A percentile compares a stretch with the other conserved stretches of the same genome.
phyloP scores from a whole-genome alignment of 2,888 invertebrate species.

The Conops quadrifasciatus region DNA sequence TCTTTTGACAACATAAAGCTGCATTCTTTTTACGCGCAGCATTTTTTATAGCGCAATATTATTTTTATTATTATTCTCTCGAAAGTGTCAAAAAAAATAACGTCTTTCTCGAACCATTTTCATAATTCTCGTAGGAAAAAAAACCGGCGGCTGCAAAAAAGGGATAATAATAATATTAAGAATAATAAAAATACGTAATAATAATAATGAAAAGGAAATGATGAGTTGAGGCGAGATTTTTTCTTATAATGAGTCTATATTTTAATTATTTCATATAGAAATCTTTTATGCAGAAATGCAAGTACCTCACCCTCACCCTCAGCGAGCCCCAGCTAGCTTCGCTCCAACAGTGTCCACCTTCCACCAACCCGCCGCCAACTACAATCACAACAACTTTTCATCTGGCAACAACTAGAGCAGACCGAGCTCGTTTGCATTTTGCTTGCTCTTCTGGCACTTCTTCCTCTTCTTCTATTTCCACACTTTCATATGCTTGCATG shows the following conservation, averaged over 20 bases:
- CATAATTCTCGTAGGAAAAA: too few species aligned
- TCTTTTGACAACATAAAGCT: too few species aligned
- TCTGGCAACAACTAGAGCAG: slow-evolving; percentile 20
- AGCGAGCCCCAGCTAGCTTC: too few species aligned
- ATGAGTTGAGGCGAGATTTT: background rate
- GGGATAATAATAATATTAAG: too few species aligned
- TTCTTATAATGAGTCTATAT: slow-evolving; percentile 19
- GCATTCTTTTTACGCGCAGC: too few species aligned
- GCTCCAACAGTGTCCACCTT: background rate
- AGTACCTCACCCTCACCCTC: too few species aligned
- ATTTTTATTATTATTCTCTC: too few species aligned
- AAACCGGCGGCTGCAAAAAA: too few species aligned
- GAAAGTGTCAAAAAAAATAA: too few species aligned
- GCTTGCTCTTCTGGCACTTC: background rate
- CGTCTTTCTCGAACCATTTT: too few species aligned
- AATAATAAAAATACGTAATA: too few species aligned
- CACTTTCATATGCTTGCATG: background rate
- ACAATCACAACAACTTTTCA: slow-evolving; percentile 1
- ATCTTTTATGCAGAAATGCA: background rate
- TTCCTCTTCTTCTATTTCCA: background rate
- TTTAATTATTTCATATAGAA: slow-evolving; percentile 19
- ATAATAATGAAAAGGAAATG: background rate
- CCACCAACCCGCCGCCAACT: background rate
- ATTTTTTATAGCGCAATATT: too few species aligned
- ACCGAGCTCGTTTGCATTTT: background rate